Evolutionary conservation across 2,888 invertebrate species (phyloP).

Genomic region (Ormia ochracea): DNA sequence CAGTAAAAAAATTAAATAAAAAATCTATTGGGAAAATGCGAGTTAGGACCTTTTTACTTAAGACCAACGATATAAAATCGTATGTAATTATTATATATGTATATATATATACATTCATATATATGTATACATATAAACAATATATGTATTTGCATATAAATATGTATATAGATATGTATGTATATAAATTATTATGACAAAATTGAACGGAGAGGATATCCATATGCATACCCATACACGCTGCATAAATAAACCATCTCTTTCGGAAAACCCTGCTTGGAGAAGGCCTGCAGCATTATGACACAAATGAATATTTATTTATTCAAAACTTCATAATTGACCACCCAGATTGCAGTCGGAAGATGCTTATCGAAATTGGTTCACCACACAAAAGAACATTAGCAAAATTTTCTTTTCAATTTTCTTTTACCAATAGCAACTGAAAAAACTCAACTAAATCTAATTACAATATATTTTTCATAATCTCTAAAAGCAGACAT

Average conservation of each 20-base stretch:
- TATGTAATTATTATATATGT: no score
- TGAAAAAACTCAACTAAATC: not conserved
- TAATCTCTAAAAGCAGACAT: slow-evolving; percentile 38
- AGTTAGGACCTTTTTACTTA: no score
- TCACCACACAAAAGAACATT: slow-evolving; percentile 6
- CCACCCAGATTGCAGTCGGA: not conserved
- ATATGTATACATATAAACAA: no score
- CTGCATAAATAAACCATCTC: not conserved
- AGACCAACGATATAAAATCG: no score
- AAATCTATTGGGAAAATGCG: no score
- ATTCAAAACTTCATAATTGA: slow-evolving; percentile 47
- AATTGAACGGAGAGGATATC: no score
- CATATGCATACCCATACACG: no score
- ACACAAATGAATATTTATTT: slow-evolving; percentile 44
- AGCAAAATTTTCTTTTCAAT: slow-evolving; percentile 23
- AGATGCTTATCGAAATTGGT: slow-evolving; percentile 35
- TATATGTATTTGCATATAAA: no score
- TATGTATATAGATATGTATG: no score
- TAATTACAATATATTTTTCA: slow-evolving; percentile 3
- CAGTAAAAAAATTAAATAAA: no score
- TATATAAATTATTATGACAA: no score
- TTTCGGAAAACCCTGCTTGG: not conserved
- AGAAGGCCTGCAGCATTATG: not conserved
- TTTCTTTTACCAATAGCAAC: not conserved
- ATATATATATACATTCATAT: no score